Conservation (phyloP, 2,113 vertebrate genomes). For the Pagrus major region DNA sequence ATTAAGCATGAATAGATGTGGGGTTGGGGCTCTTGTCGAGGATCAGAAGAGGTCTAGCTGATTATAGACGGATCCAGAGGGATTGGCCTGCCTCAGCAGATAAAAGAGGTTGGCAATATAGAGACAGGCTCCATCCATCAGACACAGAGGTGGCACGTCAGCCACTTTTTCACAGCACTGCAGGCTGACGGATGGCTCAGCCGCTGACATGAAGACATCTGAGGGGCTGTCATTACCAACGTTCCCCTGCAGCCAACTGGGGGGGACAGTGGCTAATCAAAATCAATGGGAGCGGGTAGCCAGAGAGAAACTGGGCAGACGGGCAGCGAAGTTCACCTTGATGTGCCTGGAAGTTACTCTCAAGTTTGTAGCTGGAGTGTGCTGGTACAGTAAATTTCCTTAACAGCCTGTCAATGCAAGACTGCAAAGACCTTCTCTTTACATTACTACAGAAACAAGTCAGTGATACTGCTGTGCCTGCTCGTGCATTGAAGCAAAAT, state of each 20-base stretch:
- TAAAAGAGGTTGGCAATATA: conserved; percentile 72
- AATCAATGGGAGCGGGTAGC: conserved; percentile 64
- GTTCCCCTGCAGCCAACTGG: conserved; percentile 55
- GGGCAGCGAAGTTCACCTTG: conserved; percentile 42
- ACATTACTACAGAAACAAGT: not conserved
- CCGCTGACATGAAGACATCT: conserved; percentile 77
- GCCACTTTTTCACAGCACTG: conserved; percentile 68
- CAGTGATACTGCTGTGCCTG: conserved; percentile 1
- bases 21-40: conserved; percentile 54
- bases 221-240: conserved; percentile 71
- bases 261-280: conserved; percentile 62
- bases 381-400: conserved; percentile 16
- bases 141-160: conserved; percentile 71
- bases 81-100: conserved; percentile 73
- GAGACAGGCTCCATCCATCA: conserved; percentile 78
- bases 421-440: not conserved
- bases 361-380: conserved; percentile 34
- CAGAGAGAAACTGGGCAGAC: conserved; percentile 23
- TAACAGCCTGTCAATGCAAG: conserved; percentile 1
- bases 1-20: conserved; percentile 69
- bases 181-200: conserved; percentile 78
- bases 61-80: conserved; percentile 75
- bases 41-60: conserved; percentile 75
- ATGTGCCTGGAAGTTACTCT: conserved; percentile 39
- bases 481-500: conserved; percentile 35